These are phyloP conservation scores for Philaenus spumarius DNA, from an alignment of 1,140 invertebrate genomes.

Conservation along the genomic window DNA sequence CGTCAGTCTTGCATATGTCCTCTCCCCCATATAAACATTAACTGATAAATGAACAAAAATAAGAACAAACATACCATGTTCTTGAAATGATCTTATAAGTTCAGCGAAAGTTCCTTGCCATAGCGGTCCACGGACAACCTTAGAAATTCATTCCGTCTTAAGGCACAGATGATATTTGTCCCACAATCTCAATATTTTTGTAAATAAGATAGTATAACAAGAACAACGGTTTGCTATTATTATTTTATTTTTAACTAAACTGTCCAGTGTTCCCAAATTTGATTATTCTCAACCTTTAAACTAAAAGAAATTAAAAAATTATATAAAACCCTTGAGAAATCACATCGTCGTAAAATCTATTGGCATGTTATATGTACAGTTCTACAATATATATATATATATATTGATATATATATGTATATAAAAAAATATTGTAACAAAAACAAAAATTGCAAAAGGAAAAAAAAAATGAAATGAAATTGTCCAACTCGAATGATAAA, in stretches of 20 bases:
- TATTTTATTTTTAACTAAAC: neutral
- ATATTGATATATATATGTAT: too few species aligned
- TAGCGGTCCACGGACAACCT: slow-evolving; percentile 15
- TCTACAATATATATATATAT: too few species aligned
- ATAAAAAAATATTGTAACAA: too few species aligned
- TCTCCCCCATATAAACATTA: slow-evolving; percentile 6
- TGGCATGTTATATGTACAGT: too few species aligned
- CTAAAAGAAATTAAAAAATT: too few species aligned
- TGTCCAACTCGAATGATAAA: too few species aligned
- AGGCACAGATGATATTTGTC: slow-evolving; percentile 21
- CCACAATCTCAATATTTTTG: slow-evolving; percentile 5
- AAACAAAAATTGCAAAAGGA: too few species aligned
- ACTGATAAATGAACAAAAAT: neutral
- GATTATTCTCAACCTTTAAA: too few species aligned
- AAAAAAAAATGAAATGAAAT: too few species aligned
- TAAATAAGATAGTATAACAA: neutral
- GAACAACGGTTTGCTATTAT: slow-evolving; percentile 10
- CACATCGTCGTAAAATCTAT: too few species aligned
- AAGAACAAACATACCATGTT: neutral
- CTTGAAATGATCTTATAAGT: neutral
- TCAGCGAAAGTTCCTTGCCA: slow-evolving; percentile 2
- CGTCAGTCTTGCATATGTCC: slow-evolving; percentile 7
- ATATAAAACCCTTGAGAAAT: too few species aligned
- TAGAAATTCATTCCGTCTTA: slow-evolving; percentile 17
- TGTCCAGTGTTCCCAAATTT: slow-evolving; percentile 4